Base-by-base conservation (phyloP, 2,888 invertebrate genomes). In the Macrophya alboannulata region DNA sequence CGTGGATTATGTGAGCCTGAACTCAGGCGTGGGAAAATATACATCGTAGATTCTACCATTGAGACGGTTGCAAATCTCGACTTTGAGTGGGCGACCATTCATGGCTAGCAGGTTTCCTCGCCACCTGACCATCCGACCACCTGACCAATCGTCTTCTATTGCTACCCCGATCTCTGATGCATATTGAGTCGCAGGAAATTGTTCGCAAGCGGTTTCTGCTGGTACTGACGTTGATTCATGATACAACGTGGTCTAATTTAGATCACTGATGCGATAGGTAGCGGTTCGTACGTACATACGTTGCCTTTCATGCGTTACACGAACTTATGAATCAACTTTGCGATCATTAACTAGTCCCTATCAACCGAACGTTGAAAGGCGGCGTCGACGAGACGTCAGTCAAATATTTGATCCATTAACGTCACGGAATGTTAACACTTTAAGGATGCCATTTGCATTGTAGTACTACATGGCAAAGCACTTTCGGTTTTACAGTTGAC, bases 51-150 rank as follows among this genome's bases (percentile, higher is more conserved):
- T 62, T 59, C 51, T 62, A n/a, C 81, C 5, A 81, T 40, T 77
- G 45, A 48, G 68, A 83, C 48, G 83, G 48, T 83, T 25, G 83
- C 83, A 71, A 68, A 83, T 45, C 48, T n/a, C 51, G 45, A 65
- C 31, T 83, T 65, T 51, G 83, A 86, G 88, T 87, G 86, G 87
- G 88, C 87, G 88, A 84, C 85, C 87, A 88, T 87, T 88, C 88
- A 88, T 87, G 87, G 86, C 76, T 86, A 85, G 85, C 86, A 79
- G 86, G 85, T 87, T 86, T 88, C 87, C 37, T 48, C 71, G 31
- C 68, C 83, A 83, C 83, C 83, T 83, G 83, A 83, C 68, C 68
- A 59, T 62, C 62, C 25, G 81, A 25, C 81, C 88, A 88, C 88
- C 87, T 87, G 88, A 88, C 85, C 86, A 65, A 86, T 71, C 85